A percentile compares a stretch with the other conserved stretches of the same genome.
These are phyloP conservation scores for Pachyuromys duprasi DNA, from an alignment of 2,797 vertebrate genomes.

Conservation along the genomic window DNA sequence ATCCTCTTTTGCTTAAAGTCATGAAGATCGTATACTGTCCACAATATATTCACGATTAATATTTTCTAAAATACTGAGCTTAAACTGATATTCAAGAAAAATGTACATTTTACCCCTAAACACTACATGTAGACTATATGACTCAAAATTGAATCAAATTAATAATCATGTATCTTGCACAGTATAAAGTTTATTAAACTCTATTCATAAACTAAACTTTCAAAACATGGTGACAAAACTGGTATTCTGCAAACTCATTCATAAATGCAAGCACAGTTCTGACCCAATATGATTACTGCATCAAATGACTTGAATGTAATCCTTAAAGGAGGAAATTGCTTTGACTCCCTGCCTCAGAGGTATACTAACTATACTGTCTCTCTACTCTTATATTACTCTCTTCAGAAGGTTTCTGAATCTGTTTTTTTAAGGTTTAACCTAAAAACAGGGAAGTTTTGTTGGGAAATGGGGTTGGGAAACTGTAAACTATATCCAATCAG, in stretches of 20 bases:
- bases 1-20: constrained; percentile 15
- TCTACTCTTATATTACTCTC: neutral
- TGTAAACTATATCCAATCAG: neutral
- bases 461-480: constrained; percentile 32
- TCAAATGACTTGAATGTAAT: neutral
- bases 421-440: constrained; percentile 42
- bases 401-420: constrained; percentile 38
- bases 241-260: neutral
- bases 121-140: neutral
- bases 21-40: neutral
- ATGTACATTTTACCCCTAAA: constrained; percentile 25
- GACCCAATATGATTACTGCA: neutral
- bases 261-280: neutral
- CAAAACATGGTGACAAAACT: constrained; percentile 22
- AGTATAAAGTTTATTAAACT: constrained; percentile 36
- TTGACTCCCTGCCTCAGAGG: neutral
- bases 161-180: neutral
- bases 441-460: constrained; percentile 34
- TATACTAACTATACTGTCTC: neutral
- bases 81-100: constrained; percentile 43
- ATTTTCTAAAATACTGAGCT: constrained; percentile 36
- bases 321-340: neutral
- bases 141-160: constrained; percentile 34
- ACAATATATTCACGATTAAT: constrained; percentile 37
- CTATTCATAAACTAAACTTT: constrained; percentile 8